These are phyloP conservation scores for Creontiades dilutus DNA, from an alignment of 2,888 invertebrate species.

Conservation along the genomic window DNA sequence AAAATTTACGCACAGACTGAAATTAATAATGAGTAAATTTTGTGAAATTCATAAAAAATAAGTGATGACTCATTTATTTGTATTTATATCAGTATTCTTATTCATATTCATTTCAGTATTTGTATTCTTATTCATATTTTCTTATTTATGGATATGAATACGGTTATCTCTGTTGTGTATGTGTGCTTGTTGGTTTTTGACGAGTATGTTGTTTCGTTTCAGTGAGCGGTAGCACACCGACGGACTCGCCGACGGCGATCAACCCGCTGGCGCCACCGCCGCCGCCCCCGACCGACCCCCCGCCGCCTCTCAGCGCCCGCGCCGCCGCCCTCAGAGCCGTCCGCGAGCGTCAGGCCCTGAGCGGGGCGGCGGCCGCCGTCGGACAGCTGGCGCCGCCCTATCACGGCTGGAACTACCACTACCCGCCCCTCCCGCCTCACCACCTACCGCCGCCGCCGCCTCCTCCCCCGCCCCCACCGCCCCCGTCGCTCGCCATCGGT, in stretches of 20 bases:
- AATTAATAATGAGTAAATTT: too few relatives aligned
- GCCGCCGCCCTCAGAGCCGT: conserved; percentile 59
- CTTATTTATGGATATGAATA: too few relatives aligned
- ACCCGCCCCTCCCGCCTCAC: conserved; percentile 50
- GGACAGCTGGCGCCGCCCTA: background rate
- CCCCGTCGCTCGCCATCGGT: conserved; percentile 57
- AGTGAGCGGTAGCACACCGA: conserved; percentile 14
- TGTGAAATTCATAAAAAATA: too few relatives aligned
- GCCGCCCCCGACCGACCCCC: conserved; percentile 58
- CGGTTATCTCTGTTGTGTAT: too few relatives aligned
- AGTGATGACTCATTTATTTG: too few relatives aligned
- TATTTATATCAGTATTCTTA: too few relatives aligned
- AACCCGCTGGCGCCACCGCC: conserved; percentile 59
- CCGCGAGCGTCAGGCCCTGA: conserved; percentile 56
- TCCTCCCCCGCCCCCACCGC: conserved; percentile 64
- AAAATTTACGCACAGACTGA: too few relatives aligned
- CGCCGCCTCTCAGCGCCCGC: conserved; percentile 57
- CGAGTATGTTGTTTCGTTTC: background rate
- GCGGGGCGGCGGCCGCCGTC: background rate
- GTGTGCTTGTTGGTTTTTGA: background rate
- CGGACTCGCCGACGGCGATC: conserved; percentile 17
- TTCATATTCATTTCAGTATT: too few relatives aligned
- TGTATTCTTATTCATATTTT: too few relatives aligned
- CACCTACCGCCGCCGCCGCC: conserved; percentile 62
- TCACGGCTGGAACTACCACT: conserved; percentile 65